phyloP scores from a whole-genome alignment of 1,140 invertebrate genomes.

The Trichogramma pretiosum region DNA sequence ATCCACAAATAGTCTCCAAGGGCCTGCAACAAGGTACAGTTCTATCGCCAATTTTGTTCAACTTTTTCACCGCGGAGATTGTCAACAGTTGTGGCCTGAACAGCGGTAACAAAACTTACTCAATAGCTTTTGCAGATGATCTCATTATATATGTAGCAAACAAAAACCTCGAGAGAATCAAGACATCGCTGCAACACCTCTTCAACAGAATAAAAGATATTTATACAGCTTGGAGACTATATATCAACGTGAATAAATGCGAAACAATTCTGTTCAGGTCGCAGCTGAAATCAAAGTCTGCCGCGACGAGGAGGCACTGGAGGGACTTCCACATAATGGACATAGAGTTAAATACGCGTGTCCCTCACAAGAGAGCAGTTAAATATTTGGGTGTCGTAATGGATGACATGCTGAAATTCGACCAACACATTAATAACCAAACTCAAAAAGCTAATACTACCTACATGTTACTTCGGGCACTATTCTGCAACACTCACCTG shows the following conservation, averaged over 20 bases:
- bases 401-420: slow-evolving; percentile 16
- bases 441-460: slow-evolving; percentile 17
- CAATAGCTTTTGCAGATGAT: too few relatives aligned
- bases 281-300: neutral
- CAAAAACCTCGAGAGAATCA: too few relatives aligned
- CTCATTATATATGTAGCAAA: too few relatives aligned
- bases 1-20: neutral
- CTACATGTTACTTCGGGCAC: slow-evolving; percentile 5
- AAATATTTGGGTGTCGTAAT: too few relatives aligned
- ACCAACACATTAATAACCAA: slow-evolving; percentile 14
- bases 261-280: slow-evolving; percentile 11
- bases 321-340: neutral
- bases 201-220: too few relatives aligned
- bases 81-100: neutral
- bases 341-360: neutral
- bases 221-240: slow-evolving; percentile 8
- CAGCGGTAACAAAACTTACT: too few relatives aligned
- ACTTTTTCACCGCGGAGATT: neutral
- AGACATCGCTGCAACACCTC: too few relatives aligned
- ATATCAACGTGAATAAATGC: slow-evolving; percentile 9
- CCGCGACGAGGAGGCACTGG: neutral
- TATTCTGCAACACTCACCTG: slow-evolving; percentile 18
- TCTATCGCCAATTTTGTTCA: neutral
- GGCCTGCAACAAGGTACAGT: slow-evolving; percentile 9
- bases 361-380: slow-evolving; percentile 13